A percentile compares a stretch with the other conserved stretches of the same genome.
phyloP scores from a whole-genome alignment of 2,888 invertebrate species.

The Acholoe squamosa region DNA sequence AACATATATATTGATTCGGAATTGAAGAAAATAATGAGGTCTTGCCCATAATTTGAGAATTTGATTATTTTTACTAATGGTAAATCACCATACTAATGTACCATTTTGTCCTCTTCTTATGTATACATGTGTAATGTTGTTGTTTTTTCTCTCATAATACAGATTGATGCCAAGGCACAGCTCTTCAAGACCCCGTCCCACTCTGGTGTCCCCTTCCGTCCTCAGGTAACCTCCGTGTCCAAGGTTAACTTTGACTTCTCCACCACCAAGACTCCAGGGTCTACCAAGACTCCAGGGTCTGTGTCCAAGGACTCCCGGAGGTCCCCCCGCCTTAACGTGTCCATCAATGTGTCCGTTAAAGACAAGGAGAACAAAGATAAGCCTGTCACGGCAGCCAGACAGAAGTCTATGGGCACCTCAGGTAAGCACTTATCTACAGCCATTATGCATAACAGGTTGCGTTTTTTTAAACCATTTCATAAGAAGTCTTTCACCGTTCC shows the following conservation, averaged over 20 bases:
- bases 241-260: conserved; percentile 63
- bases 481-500: too few species aligned
- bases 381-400: neutral
- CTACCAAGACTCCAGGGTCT: conserved; percentile 43
- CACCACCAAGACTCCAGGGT: conserved; percentile 45
- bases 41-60: too few species aligned
- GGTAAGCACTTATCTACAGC: neutral
- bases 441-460: too few species aligned
- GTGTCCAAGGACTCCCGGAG: too few species aligned
- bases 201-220: conserved; percentile 55
- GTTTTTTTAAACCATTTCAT: too few species aligned
- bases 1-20: too few species aligned
- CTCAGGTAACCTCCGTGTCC: conserved; percentile 62
- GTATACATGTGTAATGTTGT: too few species aligned
- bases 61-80: too few species aligned
- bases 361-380: conserved; percentile 6
- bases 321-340: neutral
- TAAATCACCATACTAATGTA: too few species aligned
- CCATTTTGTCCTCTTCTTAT: too few species aligned
- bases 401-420: conserved; percentile 30
- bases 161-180: neutral
- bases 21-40: too few species aligned
- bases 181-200: conserved; percentile 34
- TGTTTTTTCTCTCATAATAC: too few species aligned
- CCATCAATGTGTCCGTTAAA: neutral